phyloP scores from a whole-genome alignment of 2,797 vertebrate species.

The Argya squamiceps region DNA sequence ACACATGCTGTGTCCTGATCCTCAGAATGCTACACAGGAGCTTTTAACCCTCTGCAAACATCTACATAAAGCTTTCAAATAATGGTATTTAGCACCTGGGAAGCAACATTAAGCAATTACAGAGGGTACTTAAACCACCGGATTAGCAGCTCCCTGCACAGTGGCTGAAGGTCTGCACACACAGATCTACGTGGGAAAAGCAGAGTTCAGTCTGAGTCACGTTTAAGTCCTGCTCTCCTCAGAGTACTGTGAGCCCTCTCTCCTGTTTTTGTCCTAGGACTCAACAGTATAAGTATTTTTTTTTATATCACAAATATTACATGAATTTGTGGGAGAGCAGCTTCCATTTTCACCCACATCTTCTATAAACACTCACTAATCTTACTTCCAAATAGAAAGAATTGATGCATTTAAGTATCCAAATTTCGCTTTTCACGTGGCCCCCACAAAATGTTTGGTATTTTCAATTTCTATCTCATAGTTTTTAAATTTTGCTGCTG shows the following conservation, averaged over 20 bases:
- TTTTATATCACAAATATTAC: neutral
- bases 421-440: neutral
- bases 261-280: neutral
- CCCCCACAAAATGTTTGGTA: neutral
- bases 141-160: neutral
- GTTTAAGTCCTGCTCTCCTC: neutral
- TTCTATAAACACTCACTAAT: neutral
- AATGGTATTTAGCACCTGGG: neutral
- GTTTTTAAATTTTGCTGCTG: neutral
- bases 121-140: neutral
- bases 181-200: neutral
- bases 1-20: neutral
- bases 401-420: neutral
- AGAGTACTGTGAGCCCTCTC: neutral
- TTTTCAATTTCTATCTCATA: neutral
- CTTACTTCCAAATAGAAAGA: neutral
- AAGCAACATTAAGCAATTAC: neutral
- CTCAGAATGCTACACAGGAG: neutral
- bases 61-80: neutral
- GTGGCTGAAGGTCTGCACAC: neutral
- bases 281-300: neutral
- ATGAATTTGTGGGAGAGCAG: neutral
- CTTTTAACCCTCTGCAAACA: slow-evolving; percentile 34
- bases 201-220: neutral
- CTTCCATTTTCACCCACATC: neutral